A percentile compares a stretch with the other conserved stretches of the same genome.
Conservation (phyloP, 2,797 vertebrate genomes). For the Neostethus bicornis region DNA sequence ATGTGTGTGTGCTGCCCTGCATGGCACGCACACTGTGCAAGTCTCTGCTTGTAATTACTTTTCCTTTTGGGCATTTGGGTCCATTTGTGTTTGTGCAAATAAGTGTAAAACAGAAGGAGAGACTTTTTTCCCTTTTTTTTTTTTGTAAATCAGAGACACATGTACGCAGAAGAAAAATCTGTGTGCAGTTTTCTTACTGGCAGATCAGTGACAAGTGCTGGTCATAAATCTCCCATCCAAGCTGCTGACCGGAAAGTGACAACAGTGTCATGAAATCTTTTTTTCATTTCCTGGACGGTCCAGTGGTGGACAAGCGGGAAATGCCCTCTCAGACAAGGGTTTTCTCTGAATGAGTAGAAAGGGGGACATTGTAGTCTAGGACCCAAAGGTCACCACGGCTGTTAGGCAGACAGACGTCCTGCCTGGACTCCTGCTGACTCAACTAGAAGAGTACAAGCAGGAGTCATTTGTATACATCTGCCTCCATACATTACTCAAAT, state of each 20-base stretch:
- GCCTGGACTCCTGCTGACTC: constrained; percentile 65
- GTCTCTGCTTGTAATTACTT: background rate
- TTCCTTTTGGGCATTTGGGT: background rate
- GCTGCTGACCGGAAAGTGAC: constrained; percentile 63
- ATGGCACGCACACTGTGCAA: background rate
- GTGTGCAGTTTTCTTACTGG: constrained; percentile 41
- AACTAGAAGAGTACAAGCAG: constrained; percentile 25
- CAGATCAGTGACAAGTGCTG: background rate
- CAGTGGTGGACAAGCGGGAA: constrained; percentile 60
- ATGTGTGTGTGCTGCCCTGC: background rate
- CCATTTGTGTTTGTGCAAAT: background rate
- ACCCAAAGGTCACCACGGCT: constrained; percentile 60
- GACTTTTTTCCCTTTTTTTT: background rate
- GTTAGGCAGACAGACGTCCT: constrained; percentile 51
- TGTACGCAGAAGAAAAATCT: constrained; percentile 1
- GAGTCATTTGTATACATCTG: constrained; percentile 43
- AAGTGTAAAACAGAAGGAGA: constrained; percentile 1
- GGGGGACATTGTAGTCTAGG: constrained; percentile 63
- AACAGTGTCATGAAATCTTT: constrained; percentile 42
- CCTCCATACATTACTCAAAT: constrained; percentile 71
- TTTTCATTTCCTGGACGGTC: constrained; percentile 70
- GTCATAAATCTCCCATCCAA: constrained; percentile 41
- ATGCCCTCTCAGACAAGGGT: constrained; percentile 55
- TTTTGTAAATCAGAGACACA: constrained; percentile 3
- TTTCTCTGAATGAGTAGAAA: constrained; percentile 64